Evolutionary conservation across 2,888 invertebrate genomes (phyloP), one percentile per base, ranked within the genome.

Genomic region (Folsomia candida): DNA sequence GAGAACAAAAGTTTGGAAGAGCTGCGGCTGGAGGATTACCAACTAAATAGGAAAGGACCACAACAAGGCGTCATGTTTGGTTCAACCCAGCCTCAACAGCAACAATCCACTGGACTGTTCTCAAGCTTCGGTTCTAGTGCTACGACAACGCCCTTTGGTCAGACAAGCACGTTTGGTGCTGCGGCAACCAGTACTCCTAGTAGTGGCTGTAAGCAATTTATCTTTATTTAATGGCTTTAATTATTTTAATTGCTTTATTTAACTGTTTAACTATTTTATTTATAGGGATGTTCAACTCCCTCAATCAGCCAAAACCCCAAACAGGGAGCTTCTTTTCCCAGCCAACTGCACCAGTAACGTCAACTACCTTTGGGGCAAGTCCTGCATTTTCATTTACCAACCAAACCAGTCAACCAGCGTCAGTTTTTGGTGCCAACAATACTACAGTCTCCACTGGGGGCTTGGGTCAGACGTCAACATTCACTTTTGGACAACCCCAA

Each of bases 1-100:
- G 97, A 98, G 81, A 84, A 83, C 63, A 99, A 98, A 83, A 94
- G 94, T 0, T 84, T 98, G 26, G 99, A 99, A 84, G 99, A 99
- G 83, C 85, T 99, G 2, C 88, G 98, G 11, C 85, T 91, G 68
- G 98, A 98, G 82, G 98, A 99, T 84, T 99, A 99, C 83, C 84
- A 88, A 26, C 92, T 92, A 0, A 93, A 93, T 66, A 86, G 97
- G 2, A 97, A 97, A 85, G 94, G 95, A 51, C 86, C 82, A 2
- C 54, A 54, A 22, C 86, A 86, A 58, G 81, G 29, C 75, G 72
- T 69, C 0, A 73, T 88, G 60, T 85, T 89, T 84, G 78, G 85
- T 59, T 81, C 81, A 78, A 69, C 82, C 70, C 71, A 82, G 37
- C 67, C 29, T 3, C 69, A 68, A 20, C 58, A 62, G 6, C 78